Evolutionary conservation across 2,113 vertebrate genomes (phyloP).

Genomic region (Vulpes lagopus): DNA sequence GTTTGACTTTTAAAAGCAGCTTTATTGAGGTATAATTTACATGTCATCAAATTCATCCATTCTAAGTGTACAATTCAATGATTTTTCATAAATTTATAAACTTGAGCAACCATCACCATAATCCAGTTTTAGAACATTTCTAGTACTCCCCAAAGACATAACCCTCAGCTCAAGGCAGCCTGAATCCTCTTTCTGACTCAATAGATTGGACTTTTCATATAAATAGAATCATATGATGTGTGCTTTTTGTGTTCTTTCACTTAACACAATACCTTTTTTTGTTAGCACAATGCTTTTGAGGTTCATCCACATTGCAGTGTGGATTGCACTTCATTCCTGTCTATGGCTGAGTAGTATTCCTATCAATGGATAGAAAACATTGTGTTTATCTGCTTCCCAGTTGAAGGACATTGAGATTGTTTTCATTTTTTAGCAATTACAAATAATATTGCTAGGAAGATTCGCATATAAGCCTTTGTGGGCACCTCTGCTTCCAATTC

Average conservation of each 20-base stretch:
- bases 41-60: neutral
- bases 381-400: neutral
- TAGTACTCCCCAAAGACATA: neutral
- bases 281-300: neutral
- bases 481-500: neutral
- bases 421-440: neutral
- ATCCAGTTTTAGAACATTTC: neutral
- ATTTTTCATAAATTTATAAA: neutral
- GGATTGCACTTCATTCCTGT: neutral
- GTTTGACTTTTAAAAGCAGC: neutral
- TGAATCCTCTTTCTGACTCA: neutral
- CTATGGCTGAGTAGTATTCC: neutral
- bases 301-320: too few relatives aligned
- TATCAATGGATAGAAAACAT: too few relatives aligned
- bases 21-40: neutral
- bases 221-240: neutral
- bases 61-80: neutral
- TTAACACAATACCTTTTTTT: neutral
- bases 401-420: neutral
- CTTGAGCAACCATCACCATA: neutral
- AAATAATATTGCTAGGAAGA: neutral
- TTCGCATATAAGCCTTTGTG: neutral
- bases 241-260: neutral
- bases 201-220: neutral
- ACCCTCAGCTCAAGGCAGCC: neutral